Conservation (phyloP, 2,797 vertebrate genomes). For the Oryzias sinensis region DNA sequence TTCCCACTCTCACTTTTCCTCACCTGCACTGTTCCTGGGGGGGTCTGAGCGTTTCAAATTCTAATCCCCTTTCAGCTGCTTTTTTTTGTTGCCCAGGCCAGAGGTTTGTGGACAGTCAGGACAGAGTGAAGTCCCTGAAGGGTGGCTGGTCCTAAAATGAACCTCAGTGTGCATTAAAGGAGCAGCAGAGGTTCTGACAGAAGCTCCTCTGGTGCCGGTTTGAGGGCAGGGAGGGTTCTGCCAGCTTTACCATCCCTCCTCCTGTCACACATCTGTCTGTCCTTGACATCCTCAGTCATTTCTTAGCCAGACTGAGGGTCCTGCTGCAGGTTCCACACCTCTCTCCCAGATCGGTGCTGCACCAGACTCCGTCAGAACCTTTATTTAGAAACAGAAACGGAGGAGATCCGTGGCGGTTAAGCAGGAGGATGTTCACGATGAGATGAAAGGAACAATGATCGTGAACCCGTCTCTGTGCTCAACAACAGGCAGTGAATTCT, state of each 20-base stretch:
- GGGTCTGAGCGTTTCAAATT: conserved; percentile 70
- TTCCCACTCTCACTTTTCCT: conserved; percentile 46
- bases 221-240: conserved; percentile 54
- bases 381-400: neutral
- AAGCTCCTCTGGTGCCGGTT: conserved; percentile 1
- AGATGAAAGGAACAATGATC: conserved; percentile 37
- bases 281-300: conserved; percentile 56
- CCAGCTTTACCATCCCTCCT: conserved; percentile 51
- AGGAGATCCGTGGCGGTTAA: neutral
- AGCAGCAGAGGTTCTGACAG: conserved; percentile 54
- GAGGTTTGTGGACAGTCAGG: conserved; percentile 80
- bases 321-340: conserved; percentile 46
- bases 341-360: conserved; percentile 23
- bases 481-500: conserved; percentile 25
- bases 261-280: conserved; percentile 57
- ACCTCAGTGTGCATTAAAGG: conserved; percentile 42
- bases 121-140: conserved; percentile 72
- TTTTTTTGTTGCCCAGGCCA: conserved; percentile 72
- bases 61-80: conserved; percentile 76
- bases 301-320: conserved; percentile 32
- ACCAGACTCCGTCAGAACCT: conserved; percentile 13
- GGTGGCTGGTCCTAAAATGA: conserved; percentile 66
- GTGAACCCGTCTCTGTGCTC: conserved; percentile 37
- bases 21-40: conserved; percentile 33
- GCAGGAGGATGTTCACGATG: conserved; percentile 14